A percentile compares a stretch with the other conserved stretches of the same genome.
These are phyloP conservation scores for Urocitellus parryii DNA, from an alignment of 2,113 vertebrate species.

Conservation along the genomic window DNA sequence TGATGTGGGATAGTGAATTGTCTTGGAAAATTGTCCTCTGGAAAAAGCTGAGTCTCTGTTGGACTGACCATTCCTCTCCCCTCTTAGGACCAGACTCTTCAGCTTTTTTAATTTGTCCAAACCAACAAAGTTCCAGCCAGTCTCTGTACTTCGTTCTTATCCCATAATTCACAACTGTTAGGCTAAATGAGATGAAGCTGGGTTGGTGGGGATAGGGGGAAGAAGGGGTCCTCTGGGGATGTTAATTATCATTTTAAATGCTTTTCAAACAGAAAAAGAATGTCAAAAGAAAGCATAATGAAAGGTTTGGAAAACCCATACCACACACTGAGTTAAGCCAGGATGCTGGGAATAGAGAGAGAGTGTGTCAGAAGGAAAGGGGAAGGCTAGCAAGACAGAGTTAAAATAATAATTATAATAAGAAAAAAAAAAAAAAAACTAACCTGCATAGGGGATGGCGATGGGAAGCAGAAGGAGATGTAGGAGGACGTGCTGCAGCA, in stretches of 20 bases:
- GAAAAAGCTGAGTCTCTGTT: neutral
- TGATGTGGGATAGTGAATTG: neutral
- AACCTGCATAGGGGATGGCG: slow-evolving; percentile 86
- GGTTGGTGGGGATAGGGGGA: neutral
- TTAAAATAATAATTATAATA: neutral
- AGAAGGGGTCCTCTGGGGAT: neutral
- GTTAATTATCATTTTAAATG: slow-evolving; percentile 60
- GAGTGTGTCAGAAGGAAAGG: neutral
- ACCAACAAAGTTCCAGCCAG: slow-evolving; percentile 58
- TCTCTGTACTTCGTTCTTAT: neutral
- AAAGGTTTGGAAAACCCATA: neutral
- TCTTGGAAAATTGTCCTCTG: slow-evolving; percentile 37
- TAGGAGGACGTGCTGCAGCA: slow-evolving; percentile 85
- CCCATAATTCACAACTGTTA: neutral
- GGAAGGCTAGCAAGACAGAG: neutral
- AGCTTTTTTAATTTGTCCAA: slow-evolving; percentile 63
- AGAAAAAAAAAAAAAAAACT: slow-evolving; percentile 74
- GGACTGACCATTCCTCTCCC: slow-evolving; percentile 8
- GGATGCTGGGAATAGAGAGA: slow-evolving; percentile 25
- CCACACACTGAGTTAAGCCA: neutral
- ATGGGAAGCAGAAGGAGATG: slow-evolving; percentile 86
- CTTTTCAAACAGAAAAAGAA: slow-evolving; percentile 48
- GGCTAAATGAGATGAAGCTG: neutral
- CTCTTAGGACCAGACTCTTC: neutral
- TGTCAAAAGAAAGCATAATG: slow-evolving; percentile 46